These are phyloP conservation scores for Mystacides longicornis DNA, from an alignment of 2,888 invertebrate species.

Conservation along the genomic window DNA sequence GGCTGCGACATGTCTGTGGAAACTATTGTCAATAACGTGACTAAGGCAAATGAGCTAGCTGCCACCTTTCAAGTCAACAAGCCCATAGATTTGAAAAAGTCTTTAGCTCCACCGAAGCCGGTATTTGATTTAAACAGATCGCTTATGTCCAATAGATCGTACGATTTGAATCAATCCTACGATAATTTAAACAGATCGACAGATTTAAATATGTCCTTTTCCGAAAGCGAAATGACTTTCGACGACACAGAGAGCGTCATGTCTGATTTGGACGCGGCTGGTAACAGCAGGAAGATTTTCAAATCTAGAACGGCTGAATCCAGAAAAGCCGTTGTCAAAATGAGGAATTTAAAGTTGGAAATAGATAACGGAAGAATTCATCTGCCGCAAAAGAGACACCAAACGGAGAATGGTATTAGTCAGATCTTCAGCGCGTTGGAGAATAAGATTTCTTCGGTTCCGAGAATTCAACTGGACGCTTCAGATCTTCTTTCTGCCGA, in stretches of 20 bases:
- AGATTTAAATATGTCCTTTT: neutral
- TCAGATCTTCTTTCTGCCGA: neutral
- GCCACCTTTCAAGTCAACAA: neutral
- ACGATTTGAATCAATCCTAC: neutral
- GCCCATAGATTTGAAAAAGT: neutral
- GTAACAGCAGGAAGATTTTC: conserved; percentile 19
- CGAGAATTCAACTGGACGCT: neutral
- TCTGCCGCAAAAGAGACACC: neutral
- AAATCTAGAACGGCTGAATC: conserved; percentile 10
- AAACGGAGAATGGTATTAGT: neutral
- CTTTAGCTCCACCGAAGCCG: neutral
- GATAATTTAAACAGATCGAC: neutral
- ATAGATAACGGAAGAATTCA: conserved; percentile 11
- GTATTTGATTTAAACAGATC: neutral
- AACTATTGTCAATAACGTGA: conserved; percentile 1
- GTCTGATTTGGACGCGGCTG: neutral
- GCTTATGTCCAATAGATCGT: neutral
- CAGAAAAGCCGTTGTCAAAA: conserved; percentile 15
- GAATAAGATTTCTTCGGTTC: neutral
- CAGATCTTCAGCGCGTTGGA: neutral
- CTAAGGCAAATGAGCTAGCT: neutral
- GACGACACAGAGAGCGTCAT: neutral
- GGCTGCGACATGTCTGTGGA: conserved; percentile 14
- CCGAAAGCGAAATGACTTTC: conserved; percentile 2
- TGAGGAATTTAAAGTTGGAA: conserved; percentile 1